A percentile compares a stretch with the other conserved stretches of the same genome.
These are phyloP conservation scores for Orthosia cruda DNA, from an alignment of 2,888 invertebrate species.

Conservation along the genomic window DNA sequence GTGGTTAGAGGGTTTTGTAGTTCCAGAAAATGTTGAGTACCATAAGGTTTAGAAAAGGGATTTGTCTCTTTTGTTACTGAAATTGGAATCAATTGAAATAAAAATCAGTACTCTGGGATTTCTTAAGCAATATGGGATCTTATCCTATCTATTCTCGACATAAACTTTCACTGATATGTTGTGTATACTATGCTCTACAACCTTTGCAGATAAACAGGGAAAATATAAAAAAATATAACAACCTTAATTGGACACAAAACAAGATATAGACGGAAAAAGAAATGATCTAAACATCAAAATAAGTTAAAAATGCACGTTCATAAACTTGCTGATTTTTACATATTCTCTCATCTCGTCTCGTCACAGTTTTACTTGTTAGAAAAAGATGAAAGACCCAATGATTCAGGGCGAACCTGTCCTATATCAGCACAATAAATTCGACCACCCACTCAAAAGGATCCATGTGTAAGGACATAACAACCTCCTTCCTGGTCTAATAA, in stretches of 20 bases:
- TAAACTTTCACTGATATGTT: background rate
- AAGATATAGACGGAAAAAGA: background rate
- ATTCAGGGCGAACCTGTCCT: slow-evolving; percentile 3
- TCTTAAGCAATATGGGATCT: background rate
- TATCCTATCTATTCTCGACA: background rate
- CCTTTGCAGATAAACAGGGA: no score
- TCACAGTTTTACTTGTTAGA: slow-evolving; percentile 1
- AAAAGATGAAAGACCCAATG: background rate
- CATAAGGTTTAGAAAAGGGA: no score
- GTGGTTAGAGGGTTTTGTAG: background rate
- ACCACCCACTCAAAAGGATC: slow-evolving; percentile 32
- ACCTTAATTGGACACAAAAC: background rate
- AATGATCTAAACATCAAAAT: background rate
- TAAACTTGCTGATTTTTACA: background rate
- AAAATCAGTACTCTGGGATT: background rate
- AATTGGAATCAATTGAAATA: background rate
- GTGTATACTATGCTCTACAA: no score
- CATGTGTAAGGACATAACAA: slow-evolving; percentile 17
- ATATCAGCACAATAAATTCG: slow-evolving; percentile 45
- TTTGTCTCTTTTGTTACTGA: slow-evolving; percentile 1
- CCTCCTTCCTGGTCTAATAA: slow-evolving; percentile 44
- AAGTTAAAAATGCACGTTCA: background rate
- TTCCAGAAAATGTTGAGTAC: background rate
- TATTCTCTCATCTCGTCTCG: background rate
- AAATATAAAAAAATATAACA: background rate